Evolutionary conservation across 2,888 invertebrate genomes (phyloP).

Genomic region (Parascotia fuliginaria): DNA sequence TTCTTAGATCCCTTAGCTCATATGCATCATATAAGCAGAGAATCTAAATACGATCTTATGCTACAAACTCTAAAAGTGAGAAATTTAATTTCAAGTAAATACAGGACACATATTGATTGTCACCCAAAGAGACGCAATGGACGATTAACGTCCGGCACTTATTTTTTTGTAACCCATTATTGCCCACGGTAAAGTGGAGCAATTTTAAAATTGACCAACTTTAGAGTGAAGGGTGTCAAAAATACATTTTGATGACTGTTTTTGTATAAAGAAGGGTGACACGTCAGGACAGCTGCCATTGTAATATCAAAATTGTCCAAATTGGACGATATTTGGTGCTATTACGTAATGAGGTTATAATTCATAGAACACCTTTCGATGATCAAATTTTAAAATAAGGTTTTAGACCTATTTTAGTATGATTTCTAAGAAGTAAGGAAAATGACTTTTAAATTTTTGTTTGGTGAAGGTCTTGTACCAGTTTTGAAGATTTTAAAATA

Average conservation of each 20-base stretch:
- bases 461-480: conserved; percentile 13
- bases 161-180: neutral
- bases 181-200: conserved; percentile 2
- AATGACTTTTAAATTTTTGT: conserved; percentile 31
- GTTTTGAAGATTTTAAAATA: too few species aligned
- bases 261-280: conserved; percentile 17
- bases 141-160: neutral
- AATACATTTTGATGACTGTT: conserved; percentile 21
- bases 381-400: conserved; percentile 19
- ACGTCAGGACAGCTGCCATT: conserved; percentile 44
- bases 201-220: conserved; percentile 15
- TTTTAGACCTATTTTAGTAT: conserved; percentile 28
- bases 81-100: too few species aligned
- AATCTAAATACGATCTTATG: too few species aligned
- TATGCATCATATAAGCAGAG: too few species aligned
- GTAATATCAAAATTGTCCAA: conserved; percentile 44
- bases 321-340: conserved; percentile 47
- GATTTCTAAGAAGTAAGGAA: conserved; percentile 18
- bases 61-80: too few species aligned
- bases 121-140: neutral
- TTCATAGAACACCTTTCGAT: conserved; percentile 49
- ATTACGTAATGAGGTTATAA: conserved; percentile 56
- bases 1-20: too few species aligned
- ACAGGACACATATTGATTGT: too few species aligned
- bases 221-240: conserved; percentile 8